Percentiles rank a stretch among this genome's conserved stretches.
These are phyloP conservation scores for Tetrao urogallus DNA, from an alignment of 2,113 vertebrate species.

Conservation along the genomic window DNA sequence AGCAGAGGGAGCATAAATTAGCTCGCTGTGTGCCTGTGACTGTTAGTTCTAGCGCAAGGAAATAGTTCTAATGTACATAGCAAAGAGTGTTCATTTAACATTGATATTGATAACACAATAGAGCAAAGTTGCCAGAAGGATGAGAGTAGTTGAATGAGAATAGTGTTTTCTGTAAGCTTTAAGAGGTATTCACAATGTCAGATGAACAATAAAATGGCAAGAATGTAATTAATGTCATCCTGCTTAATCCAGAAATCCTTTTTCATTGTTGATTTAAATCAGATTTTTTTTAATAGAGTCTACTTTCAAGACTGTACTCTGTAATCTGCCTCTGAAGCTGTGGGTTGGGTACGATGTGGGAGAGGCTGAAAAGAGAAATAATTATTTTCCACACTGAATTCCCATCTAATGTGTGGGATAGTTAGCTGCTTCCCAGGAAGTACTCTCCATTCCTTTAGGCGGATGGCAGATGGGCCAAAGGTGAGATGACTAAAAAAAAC, in stretches of 20 bases:
- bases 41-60: not conserved
- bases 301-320: not conserved
- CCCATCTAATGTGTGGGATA: not conserved
- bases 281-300: not conserved
- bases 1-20: conserved; percentile 24
- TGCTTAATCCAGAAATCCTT: conserved; percentile 31
- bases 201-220: conserved; percentile 44
- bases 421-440: not conserved
- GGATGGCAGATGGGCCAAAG: not conserved
- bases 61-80: not conserved
- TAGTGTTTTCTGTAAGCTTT: conserved; percentile 38
- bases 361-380: not conserved
- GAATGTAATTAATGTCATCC: conserved; percentile 34
- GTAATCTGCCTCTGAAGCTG: not conserved
- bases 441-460: not conserved
- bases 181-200: conserved; percentile 1
- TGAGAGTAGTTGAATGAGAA: conserved; percentile 5
- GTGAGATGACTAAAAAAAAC: not conserved
- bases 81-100: not conserved
- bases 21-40: not conserved
- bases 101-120: not conserved
- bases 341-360: not conserved
- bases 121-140: conserved; percentile 1
- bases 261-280: conserved; percentile 16
- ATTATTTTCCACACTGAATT: not conserved